A percentile compares a stretch with the other conserved stretches of the same genome.
These are phyloP conservation scores for Fissipunctia ypsillon DNA, from an alignment of 2,888 invertebrate genomes.

Conservation along the genomic window DNA sequence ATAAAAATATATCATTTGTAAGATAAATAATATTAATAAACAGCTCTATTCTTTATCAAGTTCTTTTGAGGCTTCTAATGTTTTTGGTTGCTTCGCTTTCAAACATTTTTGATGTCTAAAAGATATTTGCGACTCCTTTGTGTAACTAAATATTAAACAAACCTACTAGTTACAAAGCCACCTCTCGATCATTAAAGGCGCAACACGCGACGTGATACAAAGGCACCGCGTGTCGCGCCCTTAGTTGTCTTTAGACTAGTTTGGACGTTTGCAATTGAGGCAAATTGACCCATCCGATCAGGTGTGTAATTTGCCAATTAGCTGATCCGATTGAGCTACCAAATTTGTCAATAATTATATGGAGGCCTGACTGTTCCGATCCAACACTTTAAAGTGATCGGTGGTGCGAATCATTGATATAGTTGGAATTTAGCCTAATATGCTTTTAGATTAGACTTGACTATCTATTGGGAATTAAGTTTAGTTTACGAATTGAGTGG, in stretches of 20 bases:
- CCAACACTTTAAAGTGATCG: constrained; percentile 38
- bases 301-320: constrained; percentile 58
- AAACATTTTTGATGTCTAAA: not conserved
- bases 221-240: no score
- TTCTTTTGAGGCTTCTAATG: not conserved
- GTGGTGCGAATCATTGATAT: constrained; percentile 25
- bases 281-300: constrained; percentile 53
- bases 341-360: constrained; percentile 62
- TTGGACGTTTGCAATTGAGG: constrained; percentile 16
- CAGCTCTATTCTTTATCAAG: not conserved
- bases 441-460: no score
- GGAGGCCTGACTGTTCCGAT: constrained; percentile 10
- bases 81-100: no score
- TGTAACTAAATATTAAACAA: not conserved
- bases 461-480: constrained; percentile 10
- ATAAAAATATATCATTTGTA: not conserved
- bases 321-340: constrained; percentile 32
- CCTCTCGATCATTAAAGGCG: no score
- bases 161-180: no score
- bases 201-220: no score
- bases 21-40: not conserved
- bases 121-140: not conserved
- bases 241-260: constrained; percentile 15
- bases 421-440: constrained; percentile 37
- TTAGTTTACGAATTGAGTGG: constrained; percentile 12